Evolutionary conservation across 2,888 invertebrate species (phyloP).

Genomic region (Anthrax anthrax): DNA sequence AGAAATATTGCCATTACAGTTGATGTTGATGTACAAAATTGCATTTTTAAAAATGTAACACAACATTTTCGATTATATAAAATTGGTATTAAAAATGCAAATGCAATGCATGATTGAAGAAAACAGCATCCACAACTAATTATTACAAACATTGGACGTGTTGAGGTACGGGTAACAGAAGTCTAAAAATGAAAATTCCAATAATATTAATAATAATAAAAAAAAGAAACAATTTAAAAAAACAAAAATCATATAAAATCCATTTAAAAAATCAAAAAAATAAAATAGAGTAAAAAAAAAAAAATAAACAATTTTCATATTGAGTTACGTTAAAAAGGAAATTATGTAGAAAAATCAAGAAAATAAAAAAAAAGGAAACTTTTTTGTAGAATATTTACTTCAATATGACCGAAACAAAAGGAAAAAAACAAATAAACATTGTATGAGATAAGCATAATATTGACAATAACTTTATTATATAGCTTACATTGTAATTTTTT

Average conservation of each 20-base stretch:
- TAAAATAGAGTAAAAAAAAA: no score
- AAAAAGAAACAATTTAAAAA: background rate
- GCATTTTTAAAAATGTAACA: conserved; percentile 50
- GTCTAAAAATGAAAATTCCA: conserved; percentile 20
- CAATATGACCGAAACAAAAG: no score
- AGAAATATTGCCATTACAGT: conserved; percentile 52
- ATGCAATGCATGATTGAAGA: conserved; percentile 32
- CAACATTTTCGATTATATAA: conserved; percentile 37
- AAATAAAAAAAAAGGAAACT: no score
- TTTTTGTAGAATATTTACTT: no score
- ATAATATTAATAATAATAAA: background rate
- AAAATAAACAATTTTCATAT: no score
- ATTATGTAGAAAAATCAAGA: no score
- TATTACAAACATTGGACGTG: conserved; percentile 31
- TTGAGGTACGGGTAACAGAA: conserved; percentile 18
- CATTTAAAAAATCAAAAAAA: no score
- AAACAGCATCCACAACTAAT: conserved; percentile 34
- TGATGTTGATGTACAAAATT: conserved; percentile 52
- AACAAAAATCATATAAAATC: no score
- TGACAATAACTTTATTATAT: no score
- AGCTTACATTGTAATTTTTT: conserved; percentile 36
- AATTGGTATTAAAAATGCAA: conserved; percentile 31
- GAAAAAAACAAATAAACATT: no score
- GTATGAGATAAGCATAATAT: no score
- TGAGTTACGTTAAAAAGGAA: no score